phyloP scores from a whole-genome alignment of 2,888 invertebrate species.

The Sphaerophoria taeniata region DNA sequence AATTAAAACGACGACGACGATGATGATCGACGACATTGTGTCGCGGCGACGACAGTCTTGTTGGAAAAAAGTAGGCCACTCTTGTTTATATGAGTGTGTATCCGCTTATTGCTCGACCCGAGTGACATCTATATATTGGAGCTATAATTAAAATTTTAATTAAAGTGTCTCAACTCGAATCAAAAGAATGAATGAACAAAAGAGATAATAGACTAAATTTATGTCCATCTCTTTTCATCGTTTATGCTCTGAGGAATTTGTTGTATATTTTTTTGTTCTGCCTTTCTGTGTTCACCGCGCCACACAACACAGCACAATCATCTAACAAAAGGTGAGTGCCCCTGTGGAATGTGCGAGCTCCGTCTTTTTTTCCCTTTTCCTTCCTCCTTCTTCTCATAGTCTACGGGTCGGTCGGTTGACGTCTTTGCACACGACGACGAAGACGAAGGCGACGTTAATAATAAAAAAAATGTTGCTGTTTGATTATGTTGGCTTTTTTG shows the following conservation, averaged over 20 bases:
- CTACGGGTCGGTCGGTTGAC: background rate
- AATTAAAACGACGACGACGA: background rate
- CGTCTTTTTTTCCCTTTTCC: constrained; percentile 42
- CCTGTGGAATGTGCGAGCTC: constrained; percentile 73
- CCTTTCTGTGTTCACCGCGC: constrained; percentile 55
- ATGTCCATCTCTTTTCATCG: constrained; percentile 26
- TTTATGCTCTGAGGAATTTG: constrained; percentile 30
- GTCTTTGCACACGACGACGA: constrained; percentile 30
- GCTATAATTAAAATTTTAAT: constrained; percentile 71
- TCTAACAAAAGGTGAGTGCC: constrained; percentile 72
- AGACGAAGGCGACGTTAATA: constrained; percentile 2
- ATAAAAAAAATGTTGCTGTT: constrained; percentile 22
- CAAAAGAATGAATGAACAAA: constrained; percentile 9
- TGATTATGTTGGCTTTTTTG: constrained; percentile 58
- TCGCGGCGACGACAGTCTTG: constrained; percentile 6
- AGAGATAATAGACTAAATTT: background rate
- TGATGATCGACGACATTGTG: background rate
- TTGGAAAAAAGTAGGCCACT: constrained; percentile 64
- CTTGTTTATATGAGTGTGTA: constrained; percentile 32
- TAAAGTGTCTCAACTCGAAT: constrained; percentile 61
- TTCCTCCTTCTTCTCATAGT: constrained; percentile 36
- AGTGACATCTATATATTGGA: constrained; percentile 69
- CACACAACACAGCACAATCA: constrained; percentile 47
- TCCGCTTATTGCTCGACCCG: constrained; percentile 54
- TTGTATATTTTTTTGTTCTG: constrained; percentile 24